These are phyloP conservation scores for Sebastes diaconus DNA, from an alignment of 2,797 vertebrate genomes.

Conservation along the genomic window DNA sequence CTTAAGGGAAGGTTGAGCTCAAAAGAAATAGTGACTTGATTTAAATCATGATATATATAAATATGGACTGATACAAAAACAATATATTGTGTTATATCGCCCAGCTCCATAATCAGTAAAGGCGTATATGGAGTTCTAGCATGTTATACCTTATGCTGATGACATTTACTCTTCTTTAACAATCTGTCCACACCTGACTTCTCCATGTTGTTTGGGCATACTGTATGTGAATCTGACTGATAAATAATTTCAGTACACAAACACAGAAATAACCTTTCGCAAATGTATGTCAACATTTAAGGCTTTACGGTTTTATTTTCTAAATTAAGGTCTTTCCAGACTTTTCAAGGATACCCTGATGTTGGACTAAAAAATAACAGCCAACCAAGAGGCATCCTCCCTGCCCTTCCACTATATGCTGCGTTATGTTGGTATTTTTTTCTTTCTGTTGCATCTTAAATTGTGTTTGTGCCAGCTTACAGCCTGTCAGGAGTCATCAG, in stretches of 20 bases:
- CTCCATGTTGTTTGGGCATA: neutral
- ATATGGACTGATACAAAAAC: too few species aligned
- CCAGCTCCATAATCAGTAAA: too few species aligned
- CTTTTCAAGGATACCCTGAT: neutral
- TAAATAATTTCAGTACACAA: neutral
- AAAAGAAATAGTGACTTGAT: too few species aligned
- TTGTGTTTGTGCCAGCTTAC: constrained; percentile 57
- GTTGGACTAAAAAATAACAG: neutral
- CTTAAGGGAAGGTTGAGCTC: too few species aligned
- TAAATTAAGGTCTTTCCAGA: neutral
- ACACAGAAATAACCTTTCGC: neutral
- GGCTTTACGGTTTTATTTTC: neutral
- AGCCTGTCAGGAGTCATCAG: constrained; percentile 65
- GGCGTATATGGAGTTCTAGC: neutral
- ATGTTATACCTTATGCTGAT: neutral
- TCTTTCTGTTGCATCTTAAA: constrained; percentile 21
- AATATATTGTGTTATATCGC: too few species aligned
- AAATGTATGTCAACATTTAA: neutral
- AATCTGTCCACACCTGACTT: neutral
- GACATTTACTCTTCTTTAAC: neutral
- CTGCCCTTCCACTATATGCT: neutral
- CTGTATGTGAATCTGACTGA: neutral
- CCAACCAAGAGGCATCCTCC: neutral
- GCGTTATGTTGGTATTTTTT: neutral
- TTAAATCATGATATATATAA: too few species aligned